phyloP scores from a whole-genome alignment of 2,113 vertebrate genomes.

The Callospermophilus lateralis region DNA sequence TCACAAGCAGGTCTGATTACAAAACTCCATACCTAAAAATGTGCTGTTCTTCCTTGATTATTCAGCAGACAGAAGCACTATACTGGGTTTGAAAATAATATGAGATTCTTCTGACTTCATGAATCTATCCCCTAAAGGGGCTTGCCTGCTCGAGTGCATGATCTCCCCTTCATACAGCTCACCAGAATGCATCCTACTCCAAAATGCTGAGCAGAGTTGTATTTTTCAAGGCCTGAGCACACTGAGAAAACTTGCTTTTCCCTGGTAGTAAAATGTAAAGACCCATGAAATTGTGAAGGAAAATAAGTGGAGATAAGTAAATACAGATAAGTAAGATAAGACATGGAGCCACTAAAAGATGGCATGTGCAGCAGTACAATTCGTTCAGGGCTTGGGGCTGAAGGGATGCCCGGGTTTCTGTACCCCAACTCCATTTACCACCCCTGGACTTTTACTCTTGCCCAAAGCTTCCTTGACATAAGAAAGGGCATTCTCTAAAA shows the following conservation, averaged over 20 bases:
- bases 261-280: not conserved
- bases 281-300: not conserved
- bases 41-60: not conserved
- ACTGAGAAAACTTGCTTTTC: not conserved
- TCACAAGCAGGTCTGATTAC: not conserved
- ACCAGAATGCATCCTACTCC: not conserved
- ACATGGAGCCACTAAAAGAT: not conserved
- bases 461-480: not conserved
- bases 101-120: not conserved
- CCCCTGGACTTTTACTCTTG: not conserved
- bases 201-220: not conserved
- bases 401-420: not conserved
- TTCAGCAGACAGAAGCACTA: not conserved
- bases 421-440: not conserved
- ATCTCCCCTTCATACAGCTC: not conserved
- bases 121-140: not conserved
- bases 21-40: not conserved
- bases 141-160: not conserved
- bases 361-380: not conserved
- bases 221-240: not conserved
- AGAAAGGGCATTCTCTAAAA: not conserved
- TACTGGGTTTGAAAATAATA: not conserved
- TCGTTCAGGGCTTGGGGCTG: not conserved
- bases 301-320: not conserved
- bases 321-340: not conserved